Conservation (phyloP, 1,140 invertebrate genomes). For the Drosophila littoralis region DNA sequence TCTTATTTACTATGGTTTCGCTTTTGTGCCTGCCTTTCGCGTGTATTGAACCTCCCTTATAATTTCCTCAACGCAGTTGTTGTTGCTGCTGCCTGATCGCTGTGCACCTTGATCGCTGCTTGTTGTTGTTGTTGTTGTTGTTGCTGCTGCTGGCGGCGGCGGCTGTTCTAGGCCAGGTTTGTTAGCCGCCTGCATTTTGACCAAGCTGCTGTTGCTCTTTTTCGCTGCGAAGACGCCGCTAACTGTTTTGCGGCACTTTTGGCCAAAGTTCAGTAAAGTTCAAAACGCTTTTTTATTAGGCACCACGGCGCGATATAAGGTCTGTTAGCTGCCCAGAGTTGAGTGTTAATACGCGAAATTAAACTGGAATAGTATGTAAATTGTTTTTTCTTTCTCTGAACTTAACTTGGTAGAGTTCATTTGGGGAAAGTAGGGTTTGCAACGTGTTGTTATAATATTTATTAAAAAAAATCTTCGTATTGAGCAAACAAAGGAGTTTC, state of each 20-base stretch:
- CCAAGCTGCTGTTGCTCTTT: slow-evolving; percentile 29
- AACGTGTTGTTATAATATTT: not conserved
- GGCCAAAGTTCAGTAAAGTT: slow-evolving; percentile 72
- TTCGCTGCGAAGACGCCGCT: slow-evolving; percentile 48
- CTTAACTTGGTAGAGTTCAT: slow-evolving; percentile 1
- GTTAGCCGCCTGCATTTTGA: slow-evolving; percentile 46
- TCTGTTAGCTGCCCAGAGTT: slow-evolving; percentile 5
- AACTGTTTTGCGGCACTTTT: slow-evolving; percentile 62
- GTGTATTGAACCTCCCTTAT: slow-evolving; percentile 76
- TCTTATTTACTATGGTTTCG: slow-evolving; percentile 80
- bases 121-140: slow-evolving; percentile 31
- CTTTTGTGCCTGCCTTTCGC: slow-evolving; percentile 68
- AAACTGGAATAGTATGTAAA: slow-evolving; percentile 32
- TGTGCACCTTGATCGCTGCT: slow-evolving; percentile 66
- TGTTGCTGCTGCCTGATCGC: slow-evolving; percentile 39
- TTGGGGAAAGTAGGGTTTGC: not conserved
- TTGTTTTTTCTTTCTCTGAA: slow-evolving; percentile 16
- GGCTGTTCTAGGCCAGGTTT: slow-evolving; percentile 61
- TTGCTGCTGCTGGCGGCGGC: slow-evolving; percentile 41
- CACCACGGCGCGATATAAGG: slow-evolving; percentile 12
- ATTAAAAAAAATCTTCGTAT: not conserved
- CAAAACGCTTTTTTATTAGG: slow-evolving; percentile 59
- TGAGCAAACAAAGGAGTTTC: not conserved
- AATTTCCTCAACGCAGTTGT: slow-evolving; percentile 43
- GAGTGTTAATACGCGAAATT: slow-evolving; percentile 35